Conservation (phyloP, 2,113 vertebrate genomes). For the Copsychus sechellarum region DNA sequence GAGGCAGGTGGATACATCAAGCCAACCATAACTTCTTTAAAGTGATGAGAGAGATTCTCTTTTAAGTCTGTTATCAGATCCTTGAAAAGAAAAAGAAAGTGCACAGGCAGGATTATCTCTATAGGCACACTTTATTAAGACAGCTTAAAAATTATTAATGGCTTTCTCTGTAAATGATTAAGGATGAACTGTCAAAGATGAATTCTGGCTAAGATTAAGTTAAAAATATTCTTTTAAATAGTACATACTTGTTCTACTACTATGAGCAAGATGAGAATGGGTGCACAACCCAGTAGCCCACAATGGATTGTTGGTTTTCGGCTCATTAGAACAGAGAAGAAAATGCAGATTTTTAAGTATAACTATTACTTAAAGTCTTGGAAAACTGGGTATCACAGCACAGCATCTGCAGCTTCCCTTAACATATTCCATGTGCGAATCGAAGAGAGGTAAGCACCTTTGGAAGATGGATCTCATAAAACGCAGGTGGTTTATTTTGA, state of each 20-base stretch:
- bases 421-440: accelerated
- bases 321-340: background rate
- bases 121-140: background rate
- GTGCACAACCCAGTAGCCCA: background rate
- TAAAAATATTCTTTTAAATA: background rate
- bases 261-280: background rate
- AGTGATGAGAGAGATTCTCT: slow-evolving; percentile 78
- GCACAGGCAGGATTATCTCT: background rate
- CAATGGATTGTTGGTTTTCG: background rate
- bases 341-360: background rate
- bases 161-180: background rate
- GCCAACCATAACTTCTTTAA: slow-evolving; percentile 81
- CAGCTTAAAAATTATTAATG: background rate
- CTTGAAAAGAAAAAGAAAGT: slow-evolving; percentile 34
- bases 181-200: background rate
- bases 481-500: background rate
- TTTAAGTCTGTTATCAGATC: slow-evolving; percentile 73
- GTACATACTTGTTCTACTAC: background rate
- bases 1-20: slow-evolving; percentile 76
- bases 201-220: background rate
- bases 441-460: background rate
- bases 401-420: background rate
- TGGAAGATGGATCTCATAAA: background rate
- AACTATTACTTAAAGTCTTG: background rate
- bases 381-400: background rate